Conservation (phyloP, 2,797 vertebrate genomes). For the Tapera naevia region DNA sequence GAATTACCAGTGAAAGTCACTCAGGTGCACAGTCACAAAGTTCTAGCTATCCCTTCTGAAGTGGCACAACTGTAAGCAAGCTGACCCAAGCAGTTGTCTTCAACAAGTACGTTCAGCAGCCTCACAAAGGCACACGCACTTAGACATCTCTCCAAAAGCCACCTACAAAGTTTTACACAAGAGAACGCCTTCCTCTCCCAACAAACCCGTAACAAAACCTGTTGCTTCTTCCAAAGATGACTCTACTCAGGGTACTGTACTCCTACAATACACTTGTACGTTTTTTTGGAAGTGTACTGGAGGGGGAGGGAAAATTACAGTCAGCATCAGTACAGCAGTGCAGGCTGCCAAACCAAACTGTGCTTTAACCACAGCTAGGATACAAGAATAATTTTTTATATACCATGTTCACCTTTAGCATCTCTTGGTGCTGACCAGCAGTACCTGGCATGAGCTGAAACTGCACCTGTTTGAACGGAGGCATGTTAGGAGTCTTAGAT, state of each 20-base stretch:
- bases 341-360: not conserved
- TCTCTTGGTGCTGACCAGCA: not conserved
- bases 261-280: too few species aligned
- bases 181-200: not conserved
- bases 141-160: not conserved
- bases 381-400: not conserved
- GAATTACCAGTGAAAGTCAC: not conserved
- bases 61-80: not conserved
- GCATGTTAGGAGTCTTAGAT: not conserved
- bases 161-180: too few species aligned
- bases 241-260: not conserved
- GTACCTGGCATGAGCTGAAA: not conserved
- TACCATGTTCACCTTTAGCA: not conserved
- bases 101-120: not conserved
- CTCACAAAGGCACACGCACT: not conserved
- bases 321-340: not conserved
- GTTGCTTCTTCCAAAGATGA: accelerated
- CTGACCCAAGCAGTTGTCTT: too few species aligned
- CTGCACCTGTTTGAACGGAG: not conserved
- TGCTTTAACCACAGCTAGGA: not conserved
- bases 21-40: accelerated
- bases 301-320: not conserved
- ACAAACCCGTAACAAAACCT: too few species aligned
- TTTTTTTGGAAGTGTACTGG: not conserved
- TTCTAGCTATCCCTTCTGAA: not conserved